Percentiles rank a stretch among this genome's conserved stretches.
These are phyloP conservation scores for Drosophila anceps DNA, from an alignment of 2,888 invertebrate genomes.

Conservation along the genomic window DNA sequence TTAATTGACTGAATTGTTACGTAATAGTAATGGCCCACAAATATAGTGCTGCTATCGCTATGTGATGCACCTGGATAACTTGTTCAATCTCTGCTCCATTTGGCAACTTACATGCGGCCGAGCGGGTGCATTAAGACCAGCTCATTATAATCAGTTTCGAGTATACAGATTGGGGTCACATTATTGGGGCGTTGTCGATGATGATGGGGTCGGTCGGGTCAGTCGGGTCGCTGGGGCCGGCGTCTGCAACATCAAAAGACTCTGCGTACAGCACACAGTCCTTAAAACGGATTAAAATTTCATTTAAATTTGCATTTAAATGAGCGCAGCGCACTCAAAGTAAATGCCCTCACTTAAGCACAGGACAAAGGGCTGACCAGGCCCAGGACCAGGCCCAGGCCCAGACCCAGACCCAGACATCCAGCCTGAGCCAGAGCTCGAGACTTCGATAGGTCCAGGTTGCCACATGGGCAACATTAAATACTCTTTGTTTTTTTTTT, in stretches of 20 bases:
- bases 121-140: conserved; percentile 35
- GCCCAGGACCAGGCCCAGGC: neutral
- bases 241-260: conserved; percentile 67
- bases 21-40: neutral
- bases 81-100: conserved; percentile 25
- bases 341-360: conserved; percentile 47
- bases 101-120: conserved; percentile 22
- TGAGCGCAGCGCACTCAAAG: conserved; percentile 78
- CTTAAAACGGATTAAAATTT: conserved; percentile 84
- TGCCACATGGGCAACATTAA: conserved; percentile 72
- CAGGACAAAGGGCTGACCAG: conserved; percentile 49
- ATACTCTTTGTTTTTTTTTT: conserved; percentile 33
- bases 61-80: neutral
- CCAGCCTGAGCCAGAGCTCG: conserved; percentile 17
- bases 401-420: conserved; percentile 26
- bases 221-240: no score
- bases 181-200: conserved; percentile 8
- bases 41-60: neutral
- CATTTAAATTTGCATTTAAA: conserved; percentile 85
- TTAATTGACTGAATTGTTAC: conserved; percentile 10
- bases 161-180: conserved; percentile 25
- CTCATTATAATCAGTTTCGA: conserved; percentile 46
- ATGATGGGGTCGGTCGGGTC: no score
- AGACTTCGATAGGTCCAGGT: neutral
- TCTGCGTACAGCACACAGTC: conserved; percentile 43